A percentile compares a stretch with the other conserved stretches of the same genome.
phyloP scores from a whole-genome alignment of 2,888 invertebrate species.

The Chloroclysta siterata region DNA sequence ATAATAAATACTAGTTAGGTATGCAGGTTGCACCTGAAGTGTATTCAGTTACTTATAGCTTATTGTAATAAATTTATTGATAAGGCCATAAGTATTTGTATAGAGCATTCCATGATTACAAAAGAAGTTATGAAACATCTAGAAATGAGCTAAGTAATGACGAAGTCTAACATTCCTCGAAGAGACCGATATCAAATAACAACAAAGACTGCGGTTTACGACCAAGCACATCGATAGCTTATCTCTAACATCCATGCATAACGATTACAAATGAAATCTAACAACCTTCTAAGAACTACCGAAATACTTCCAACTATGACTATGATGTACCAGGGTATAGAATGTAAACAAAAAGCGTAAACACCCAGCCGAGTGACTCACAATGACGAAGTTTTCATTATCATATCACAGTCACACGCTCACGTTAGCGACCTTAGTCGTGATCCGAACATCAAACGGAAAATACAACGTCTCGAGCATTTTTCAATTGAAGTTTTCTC shows the following conservation, averaged over 20 bases:
- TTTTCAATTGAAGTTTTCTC: conserved; percentile 49
- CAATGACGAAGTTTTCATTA: conserved; percentile 82
- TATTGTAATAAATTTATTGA: conserved; percentile 2
- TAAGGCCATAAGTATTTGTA: background rate
- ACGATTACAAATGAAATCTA: conserved; percentile 57
- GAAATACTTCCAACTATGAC: conserved; percentile 53
- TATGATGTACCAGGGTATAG: conserved; percentile 39
- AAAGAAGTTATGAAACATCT: conserved; percentile 37
- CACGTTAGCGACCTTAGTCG: conserved; percentile 71
- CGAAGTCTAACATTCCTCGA: conserved; percentile 37
- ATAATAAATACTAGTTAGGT: background rate
- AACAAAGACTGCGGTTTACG: conserved; percentile 44
- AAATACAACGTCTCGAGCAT: conserved; percentile 61
- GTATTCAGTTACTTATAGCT: background rate
- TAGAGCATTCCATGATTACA: conserved; percentile 14
- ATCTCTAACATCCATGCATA: conserved; percentile 66
- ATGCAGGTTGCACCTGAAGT: no score
- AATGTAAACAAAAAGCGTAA: conserved; percentile 81
- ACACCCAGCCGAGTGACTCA: conserved; percentile 80
- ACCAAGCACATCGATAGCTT: conserved; percentile 51
- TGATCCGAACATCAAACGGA: conserved; percentile 68
- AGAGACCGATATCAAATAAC: conserved; percentile 42
- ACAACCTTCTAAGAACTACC: conserved; percentile 61
- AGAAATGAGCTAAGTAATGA: conserved; percentile 43
- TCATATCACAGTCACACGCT: conserved; percentile 74